These are phyloP conservation scores for Timema cristinae DNA, from an alignment of 2,888 invertebrate species.

Conservation along the genomic window DNA sequence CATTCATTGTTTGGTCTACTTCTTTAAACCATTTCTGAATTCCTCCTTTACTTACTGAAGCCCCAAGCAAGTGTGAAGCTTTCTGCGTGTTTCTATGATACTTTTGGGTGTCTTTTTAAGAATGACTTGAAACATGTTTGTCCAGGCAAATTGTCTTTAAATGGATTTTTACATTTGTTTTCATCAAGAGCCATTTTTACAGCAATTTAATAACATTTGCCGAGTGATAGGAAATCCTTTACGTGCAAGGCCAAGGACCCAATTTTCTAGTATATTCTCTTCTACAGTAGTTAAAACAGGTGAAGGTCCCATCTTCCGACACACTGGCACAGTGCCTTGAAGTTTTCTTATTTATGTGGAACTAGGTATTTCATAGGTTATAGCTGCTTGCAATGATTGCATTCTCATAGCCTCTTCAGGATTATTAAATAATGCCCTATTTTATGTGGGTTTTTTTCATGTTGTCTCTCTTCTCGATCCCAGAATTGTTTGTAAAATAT, in stretches of 20 bases:
- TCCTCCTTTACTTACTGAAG: neutral
- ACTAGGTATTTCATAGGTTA: no score
- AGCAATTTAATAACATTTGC: neutral
- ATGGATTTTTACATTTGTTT: conserved; percentile 36
- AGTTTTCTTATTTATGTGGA: neutral
- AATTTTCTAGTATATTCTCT: neutral
- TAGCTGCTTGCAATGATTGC: neutral
- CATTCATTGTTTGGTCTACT: no score
- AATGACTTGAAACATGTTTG: conserved; percentile 1
- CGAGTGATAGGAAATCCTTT: conserved; percentile 5
- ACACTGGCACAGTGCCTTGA: conserved; percentile 7
- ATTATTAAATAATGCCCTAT: conserved; percentile 3
- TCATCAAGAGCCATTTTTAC: neutral
- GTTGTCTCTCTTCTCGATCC: no score
- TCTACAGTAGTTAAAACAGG: neutral
- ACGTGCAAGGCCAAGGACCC: conserved; percentile 5
- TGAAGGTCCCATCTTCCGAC: no score
- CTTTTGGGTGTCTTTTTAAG: neutral
- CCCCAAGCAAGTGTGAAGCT: neutral
- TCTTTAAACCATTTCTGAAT: conserved; percentile 20
- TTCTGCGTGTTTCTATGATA: conserved; percentile 5
- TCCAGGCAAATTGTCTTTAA: conserved; percentile 3
- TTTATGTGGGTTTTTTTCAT: no score
- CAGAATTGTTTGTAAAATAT: no score
- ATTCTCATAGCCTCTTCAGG: neutral